These are phyloP conservation scores for Corynorhinus townsendii DNA, from an alignment of 2,113 vertebrate species.

Conservation along the genomic window DNA sequence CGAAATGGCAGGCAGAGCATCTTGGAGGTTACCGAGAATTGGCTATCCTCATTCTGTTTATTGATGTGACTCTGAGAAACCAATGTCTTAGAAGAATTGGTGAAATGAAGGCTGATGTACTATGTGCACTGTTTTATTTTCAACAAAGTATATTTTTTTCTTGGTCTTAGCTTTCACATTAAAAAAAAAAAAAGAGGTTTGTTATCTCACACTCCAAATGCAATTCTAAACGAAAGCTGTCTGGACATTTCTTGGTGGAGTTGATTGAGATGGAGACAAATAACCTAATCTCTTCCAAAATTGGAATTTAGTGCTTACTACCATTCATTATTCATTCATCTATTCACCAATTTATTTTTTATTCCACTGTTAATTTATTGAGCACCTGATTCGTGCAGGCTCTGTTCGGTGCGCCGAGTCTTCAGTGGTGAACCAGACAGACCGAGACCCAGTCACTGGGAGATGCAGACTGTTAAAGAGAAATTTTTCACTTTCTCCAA, in stretches of 20 bases:
- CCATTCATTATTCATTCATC: not conserved
- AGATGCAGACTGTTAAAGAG: not conserved
- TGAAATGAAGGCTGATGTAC: not conserved
- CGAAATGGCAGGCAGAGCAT: not conserved
- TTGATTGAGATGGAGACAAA: not conserved
- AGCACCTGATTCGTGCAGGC: accelerated
- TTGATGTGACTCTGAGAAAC: not conserved
- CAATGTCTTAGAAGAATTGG: not conserved
- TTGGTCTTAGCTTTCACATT: slow-evolving; percentile 4
- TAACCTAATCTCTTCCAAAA: not conserved
- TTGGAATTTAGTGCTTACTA: too few species aligned
- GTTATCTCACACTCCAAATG: not conserved
- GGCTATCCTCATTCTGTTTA: accelerated
- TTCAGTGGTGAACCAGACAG: not conserved
- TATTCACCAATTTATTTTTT: not conserved
- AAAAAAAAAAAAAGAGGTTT: not conserved
- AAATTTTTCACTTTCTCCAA: not conserved
- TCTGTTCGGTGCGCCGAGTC: not conserved
- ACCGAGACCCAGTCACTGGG: not conserved
- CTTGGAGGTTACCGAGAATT: not conserved
- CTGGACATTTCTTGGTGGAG: not conserved
- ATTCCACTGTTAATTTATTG: not conserved
- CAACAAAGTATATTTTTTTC: not conserved
- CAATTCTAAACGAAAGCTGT: not conserved
- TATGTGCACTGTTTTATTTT: not conserved